Evolutionary conservation across 2,888 invertebrate genomes (phyloP).

Genomic region (Pelosia muscerda): DNA sequence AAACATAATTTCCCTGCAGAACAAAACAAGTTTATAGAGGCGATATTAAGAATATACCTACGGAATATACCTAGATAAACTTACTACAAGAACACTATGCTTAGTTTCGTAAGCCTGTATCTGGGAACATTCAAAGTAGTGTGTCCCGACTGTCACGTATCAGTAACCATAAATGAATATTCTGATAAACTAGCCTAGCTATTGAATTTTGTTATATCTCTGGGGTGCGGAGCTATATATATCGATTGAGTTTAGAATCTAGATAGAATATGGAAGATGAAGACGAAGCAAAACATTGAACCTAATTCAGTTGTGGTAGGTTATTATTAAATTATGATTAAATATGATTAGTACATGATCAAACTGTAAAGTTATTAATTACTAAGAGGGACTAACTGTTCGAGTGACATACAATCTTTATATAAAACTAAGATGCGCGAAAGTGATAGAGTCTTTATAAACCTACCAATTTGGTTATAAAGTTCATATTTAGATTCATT

Average conservation of each 20-base stretch:
- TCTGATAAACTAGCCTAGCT: background rate
- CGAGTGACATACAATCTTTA: too few relatives aligned
- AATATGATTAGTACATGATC: too few relatives aligned
- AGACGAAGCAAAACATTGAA: too few relatives aligned
- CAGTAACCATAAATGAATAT: constrained; percentile 2
- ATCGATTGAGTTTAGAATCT: background rate
- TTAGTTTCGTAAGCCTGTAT: background rate
- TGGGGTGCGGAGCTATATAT: background rate
- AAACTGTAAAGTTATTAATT: too few relatives aligned
- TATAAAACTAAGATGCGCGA: too few relatives aligned
- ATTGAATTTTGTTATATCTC: background rate
- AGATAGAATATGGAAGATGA: background rate
- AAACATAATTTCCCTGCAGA: background rate
- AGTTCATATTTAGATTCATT: too few relatives aligned
- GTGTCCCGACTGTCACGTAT: background rate
- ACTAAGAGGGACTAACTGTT: too few relatives aligned
- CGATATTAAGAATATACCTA: too few relatives aligned
- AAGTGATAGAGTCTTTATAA: too few relatives aligned
- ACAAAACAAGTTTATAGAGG: background rate
- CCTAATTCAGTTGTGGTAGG: background rate
- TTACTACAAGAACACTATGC: background rate
- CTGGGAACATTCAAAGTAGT: background rate
- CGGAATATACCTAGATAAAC: background rate
- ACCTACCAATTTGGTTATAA: too few relatives aligned
- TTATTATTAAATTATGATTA: too few relatives aligned